phyloP scores from a whole-genome alignment of 2,797 vertebrate species.

The Paramormyrops hopkinsi region DNA sequence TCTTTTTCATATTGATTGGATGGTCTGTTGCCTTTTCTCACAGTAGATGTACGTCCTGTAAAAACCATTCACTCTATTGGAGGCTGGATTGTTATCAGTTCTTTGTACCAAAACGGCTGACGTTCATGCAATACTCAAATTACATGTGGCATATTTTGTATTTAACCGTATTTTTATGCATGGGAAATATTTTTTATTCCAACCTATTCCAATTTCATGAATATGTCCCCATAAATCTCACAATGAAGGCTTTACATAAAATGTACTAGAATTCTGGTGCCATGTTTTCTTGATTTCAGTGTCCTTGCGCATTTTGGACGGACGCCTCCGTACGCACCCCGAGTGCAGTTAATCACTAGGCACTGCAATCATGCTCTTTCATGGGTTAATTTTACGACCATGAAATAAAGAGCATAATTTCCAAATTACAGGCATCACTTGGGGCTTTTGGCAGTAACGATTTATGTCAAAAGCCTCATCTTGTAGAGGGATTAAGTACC shows the following conservation, averaged over 20 bases:
- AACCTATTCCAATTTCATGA: not conserved
- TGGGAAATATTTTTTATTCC: not conserved
- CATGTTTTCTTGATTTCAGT: not conserved
- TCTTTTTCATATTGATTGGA: not conserved
- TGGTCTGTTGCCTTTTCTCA: not conserved
- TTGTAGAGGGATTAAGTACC: not conserved
- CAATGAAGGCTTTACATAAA: not conserved
- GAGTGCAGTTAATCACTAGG: not conserved
- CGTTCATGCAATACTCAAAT: not conserved
- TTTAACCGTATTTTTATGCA: not conserved
- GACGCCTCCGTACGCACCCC: too few relatives aligned
- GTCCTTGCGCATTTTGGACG: not conserved
- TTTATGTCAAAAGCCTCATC: conserved; percentile 2
- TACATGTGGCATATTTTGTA: not conserved
- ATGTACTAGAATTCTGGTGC: not conserved
- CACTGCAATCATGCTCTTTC: not conserved
- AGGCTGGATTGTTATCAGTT: not conserved
- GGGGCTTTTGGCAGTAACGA: not conserved
- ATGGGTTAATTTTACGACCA: not conserved
- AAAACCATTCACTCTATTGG: not conserved
- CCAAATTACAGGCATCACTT: not conserved
- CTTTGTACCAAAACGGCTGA: not conserved
- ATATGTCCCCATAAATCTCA: not conserved
- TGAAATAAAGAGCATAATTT: conserved; percentile 1
- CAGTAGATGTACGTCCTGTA: not conserved